phyloP scores from a whole-genome alignment of 1,140 invertebrate genomes.

The Bombus turneri region DNA sequence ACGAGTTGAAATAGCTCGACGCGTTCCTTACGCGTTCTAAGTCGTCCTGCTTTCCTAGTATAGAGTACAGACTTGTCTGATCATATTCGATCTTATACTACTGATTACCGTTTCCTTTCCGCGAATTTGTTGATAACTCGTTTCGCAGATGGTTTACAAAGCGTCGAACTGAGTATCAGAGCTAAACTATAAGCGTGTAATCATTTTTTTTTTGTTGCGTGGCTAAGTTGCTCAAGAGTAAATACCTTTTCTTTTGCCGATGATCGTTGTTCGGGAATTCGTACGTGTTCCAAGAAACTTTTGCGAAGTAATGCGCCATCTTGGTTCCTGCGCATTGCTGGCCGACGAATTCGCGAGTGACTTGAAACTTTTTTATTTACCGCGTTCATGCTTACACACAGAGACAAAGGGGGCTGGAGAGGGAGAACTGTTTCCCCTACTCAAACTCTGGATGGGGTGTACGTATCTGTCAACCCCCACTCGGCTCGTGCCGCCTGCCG shows the following conservation, averaged over 20 bases:
- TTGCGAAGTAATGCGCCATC: constrained; percentile 72
- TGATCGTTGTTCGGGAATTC: constrained; percentile 56
- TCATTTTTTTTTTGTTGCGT: constrained; percentile 6
- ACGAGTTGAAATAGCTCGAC: background rate
- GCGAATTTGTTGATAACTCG: background rate
- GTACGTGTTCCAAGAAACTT: constrained; percentile 64
- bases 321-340: constrained; percentile 68
- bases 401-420: constrained; percentile 47
- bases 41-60: background rate
- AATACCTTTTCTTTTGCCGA: constrained; percentile 35
- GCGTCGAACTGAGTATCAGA: background rate
- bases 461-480: constrained; percentile 59
- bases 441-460: constrained; percentile 58
- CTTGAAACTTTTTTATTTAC: constrained; percentile 80
- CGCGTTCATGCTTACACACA: constrained; percentile 65
- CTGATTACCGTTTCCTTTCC: background rate
- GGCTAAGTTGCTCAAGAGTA: constrained; percentile 20
- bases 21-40: background rate
- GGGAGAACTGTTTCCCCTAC: constrained; percentile 56
- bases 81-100: background rate
- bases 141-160: background rate
- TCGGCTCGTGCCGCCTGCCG: constrained; percentile 62
- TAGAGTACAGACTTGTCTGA: background rate
- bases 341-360: constrained; percentile 64
- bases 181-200: background rate